Evolutionary conservation across 2,888 invertebrate species (phyloP), one percentile per base, ranked within the genome.

Genomic region (Andrena fulva): DNA sequence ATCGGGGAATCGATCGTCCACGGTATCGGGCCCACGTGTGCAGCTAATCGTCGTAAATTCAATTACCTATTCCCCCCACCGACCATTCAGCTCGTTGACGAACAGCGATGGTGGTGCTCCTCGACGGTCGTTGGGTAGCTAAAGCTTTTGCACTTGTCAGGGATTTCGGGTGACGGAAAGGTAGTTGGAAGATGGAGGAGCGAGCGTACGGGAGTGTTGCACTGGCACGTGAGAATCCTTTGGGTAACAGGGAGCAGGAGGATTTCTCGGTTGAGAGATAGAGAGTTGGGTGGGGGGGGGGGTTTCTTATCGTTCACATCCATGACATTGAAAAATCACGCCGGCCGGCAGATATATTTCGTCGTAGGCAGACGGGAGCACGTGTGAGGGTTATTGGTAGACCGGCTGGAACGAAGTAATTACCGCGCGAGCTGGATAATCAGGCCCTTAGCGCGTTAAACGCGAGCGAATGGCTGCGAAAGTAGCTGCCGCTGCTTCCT

Each of bases 41-140:
- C 79, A 63, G 73, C 80, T 85, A 85, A 86, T 88, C 84, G 68
- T 77, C 81, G 85, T 88, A 88, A 83, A 88, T 88, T 86, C 85
- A 88, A 88, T 88, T 85, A 83, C 85, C 42, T 64, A 71, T 54
- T 6, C 75, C 50, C 33, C 20, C 20, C 20, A 20, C 69, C 24
- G 20, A 10, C 10, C 68, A 27, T 24, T 54, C 24, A 6, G 6
- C 50, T 42, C 12, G 62, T 48, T 69, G 73, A 64, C 62, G 72
- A 56, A 27, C 29, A 7, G 54, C n/a, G 8, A 42, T 16, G 16
- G 20, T 12, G 10, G 24, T 4, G 24, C 5, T 12, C 62, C 4
- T 62, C 62, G 20, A 4, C 4, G 62, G n/a, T 33, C n/a, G 8
- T 10, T 60, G 8, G 8, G 31, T n/a, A 60, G 31, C 1, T 31